Evolutionary conservation across 2,888 invertebrate genomes (phyloP).

Genomic region (Homarus gammarus): DNA sequence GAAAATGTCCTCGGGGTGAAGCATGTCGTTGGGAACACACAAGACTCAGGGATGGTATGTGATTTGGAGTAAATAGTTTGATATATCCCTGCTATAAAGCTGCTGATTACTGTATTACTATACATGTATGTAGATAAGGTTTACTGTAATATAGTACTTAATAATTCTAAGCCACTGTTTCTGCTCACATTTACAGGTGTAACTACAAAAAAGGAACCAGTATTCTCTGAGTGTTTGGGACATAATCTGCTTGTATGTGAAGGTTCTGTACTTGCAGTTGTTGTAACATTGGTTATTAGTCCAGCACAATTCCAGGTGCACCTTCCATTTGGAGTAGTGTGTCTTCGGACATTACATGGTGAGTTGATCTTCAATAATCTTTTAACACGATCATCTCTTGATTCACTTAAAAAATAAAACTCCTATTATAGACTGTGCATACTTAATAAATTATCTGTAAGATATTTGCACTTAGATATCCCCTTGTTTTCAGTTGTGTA

Average conservation of each 20-base stretch:
- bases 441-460: too few species aligned
- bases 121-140: not conserved
- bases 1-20: constrained; percentile 42
- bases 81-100: too few species aligned
- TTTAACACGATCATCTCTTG: too few species aligned
- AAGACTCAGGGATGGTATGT: constrained; percentile 34
- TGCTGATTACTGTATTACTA: too few species aligned
- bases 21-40: constrained; percentile 49
- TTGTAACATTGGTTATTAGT: constrained; percentile 16
- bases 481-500: too few species aligned
- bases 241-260: not conserved
- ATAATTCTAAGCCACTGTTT: too few species aligned
- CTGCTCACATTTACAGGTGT: constrained; percentile 3
- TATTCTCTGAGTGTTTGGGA: not conserved
- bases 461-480: too few species aligned
- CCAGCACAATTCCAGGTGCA: not conserved
- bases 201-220: constrained; percentile 31
- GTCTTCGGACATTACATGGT: not conserved
- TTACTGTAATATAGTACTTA: not conserved
- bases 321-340: constrained; percentile 17
- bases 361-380: not conserved
- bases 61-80: too few species aligned
- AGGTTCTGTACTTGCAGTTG: constrained; percentile 3
- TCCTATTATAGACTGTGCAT: too few species aligned
- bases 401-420: too few species aligned